Percentiles rank a stretch among this genome's conserved stretches.
phyloP scores from a whole-genome alignment of 2,113 vertebrate genomes.

The Channa argus region DNA sequence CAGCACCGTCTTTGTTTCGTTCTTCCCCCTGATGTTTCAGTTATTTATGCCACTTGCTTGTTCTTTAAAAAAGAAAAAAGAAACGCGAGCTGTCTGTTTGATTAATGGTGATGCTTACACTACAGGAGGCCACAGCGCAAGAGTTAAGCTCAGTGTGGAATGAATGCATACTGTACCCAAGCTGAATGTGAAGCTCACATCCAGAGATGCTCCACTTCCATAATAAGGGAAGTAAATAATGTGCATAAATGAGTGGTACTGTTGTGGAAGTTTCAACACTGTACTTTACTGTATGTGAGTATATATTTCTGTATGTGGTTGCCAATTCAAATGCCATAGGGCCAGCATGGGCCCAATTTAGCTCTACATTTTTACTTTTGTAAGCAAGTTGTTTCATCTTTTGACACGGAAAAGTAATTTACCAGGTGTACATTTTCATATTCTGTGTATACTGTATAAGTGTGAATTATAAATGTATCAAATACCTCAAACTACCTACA shows the following conservation, averaged over 20 bases:
- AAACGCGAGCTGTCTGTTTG: constrained; percentile 64
- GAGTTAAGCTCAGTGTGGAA: constrained; percentile 61
- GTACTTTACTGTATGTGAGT: no score
- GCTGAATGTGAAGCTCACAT: constrained; percentile 38
- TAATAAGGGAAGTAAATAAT: constrained; percentile 64
- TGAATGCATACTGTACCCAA: constrained; percentile 34
- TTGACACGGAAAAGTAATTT: neutral
- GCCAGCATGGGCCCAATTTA: constrained; percentile 5
- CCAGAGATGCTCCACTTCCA: constrained; percentile 59
- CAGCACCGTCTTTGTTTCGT: constrained; percentile 11
- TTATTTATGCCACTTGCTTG: constrained; percentile 75
- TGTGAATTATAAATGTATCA: neutral
- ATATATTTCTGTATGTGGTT: constrained; percentile 25
- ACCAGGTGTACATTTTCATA: neutral
- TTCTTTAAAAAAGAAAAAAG: constrained; percentile 41
- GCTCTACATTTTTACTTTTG: constrained; percentile 6
- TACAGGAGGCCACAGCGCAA: constrained; percentile 40
- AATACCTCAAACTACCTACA: no score
- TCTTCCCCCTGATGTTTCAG: constrained; percentile 55
- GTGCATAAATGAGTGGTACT: constrained; percentile 35
- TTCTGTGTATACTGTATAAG: neutral
- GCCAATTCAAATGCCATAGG: constrained; percentile 36
- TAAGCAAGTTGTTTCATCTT: neutral
- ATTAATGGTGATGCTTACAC: constrained; percentile 71
- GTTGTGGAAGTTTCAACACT: constrained; percentile 12